phyloP scores from a whole-genome alignment of 2,888 invertebrate species.

The Pseudococcus longispinus region DNA sequence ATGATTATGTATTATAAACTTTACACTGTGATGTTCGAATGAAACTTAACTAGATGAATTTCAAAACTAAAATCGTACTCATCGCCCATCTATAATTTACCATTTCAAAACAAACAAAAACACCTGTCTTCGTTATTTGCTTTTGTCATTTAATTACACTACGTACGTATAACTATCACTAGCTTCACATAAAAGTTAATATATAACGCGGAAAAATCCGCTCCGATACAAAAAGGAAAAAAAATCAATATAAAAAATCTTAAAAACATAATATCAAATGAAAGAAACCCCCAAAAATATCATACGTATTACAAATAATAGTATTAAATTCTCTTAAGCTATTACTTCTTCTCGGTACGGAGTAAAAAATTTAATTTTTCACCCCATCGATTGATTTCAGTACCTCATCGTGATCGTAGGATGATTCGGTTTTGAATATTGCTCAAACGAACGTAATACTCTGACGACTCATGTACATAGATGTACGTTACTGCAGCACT shows the following conservation, averaged over 20 bases:
- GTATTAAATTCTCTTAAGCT: background rate
- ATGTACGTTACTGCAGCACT: background rate
- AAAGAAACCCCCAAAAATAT: background rate
- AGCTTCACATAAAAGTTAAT: background rate
- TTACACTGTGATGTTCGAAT: background rate
- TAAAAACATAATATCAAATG: background rate
- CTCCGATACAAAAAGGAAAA: background rate
- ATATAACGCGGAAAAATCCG: background rate
- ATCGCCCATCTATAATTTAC: background rate
- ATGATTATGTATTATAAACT: constrained; percentile 1
- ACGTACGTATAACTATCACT: constrained; percentile 15
- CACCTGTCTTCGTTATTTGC: constrained; percentile 13
- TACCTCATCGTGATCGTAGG: too few relatives aligned
- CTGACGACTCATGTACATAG: background rate
- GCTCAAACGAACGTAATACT: background rate
- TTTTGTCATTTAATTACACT: constrained; percentile 25
- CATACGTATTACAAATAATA: background rate
- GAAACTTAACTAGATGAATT: background rate
- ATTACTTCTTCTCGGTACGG: background rate
- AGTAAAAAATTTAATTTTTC: background rate
- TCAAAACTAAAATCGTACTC: background rate
- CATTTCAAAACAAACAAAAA: constrained; percentile 3
- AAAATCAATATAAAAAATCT: background rate
- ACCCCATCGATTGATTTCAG: background rate
- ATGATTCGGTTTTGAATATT: background rate